These are phyloP conservation scores for Auanema freiburgensis DNA, from an alignment of 2,888 invertebrate species.

Conservation along the genomic window DNA sequence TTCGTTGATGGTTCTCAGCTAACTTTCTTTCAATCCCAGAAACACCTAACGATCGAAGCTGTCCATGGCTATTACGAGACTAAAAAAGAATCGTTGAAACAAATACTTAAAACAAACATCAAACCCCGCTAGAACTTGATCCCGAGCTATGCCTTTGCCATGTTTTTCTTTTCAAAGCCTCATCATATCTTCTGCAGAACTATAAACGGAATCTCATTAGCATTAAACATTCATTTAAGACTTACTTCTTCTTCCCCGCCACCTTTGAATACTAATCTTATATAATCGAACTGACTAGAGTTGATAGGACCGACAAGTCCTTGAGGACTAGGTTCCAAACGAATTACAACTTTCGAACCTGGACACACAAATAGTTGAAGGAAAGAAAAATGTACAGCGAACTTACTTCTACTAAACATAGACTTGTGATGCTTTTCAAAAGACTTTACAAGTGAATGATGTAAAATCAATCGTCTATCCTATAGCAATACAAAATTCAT, in stretches of 20 bases:
- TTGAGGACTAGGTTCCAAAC: constrained; percentile 33
- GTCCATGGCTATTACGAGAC: constrained; percentile 45
- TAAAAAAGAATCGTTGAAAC: constrained; percentile 14
- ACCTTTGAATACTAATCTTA: constrained; percentile 53
- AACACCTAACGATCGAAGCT: constrained; percentile 74
- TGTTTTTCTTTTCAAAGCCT: constrained; percentile 55
- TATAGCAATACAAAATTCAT: constrained; percentile 20
- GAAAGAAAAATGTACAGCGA: background rate
- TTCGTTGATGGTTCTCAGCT: constrained; percentile 85
- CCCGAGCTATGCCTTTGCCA: constrained; percentile 61
- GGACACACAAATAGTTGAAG: background rate
- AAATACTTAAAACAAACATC: constrained; percentile 12
- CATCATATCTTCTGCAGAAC: constrained; percentile 61
- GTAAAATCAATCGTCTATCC: constrained; percentile 58
- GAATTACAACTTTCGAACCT: constrained; percentile 14
- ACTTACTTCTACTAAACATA: constrained; percentile 57
- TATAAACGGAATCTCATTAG: no score
- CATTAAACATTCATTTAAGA: no score
- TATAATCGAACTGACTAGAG: constrained; percentile 36
- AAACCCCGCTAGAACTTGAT: constrained; percentile 57
- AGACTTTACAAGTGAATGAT: constrained; percentile 59
- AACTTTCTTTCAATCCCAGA: constrained; percentile 91
- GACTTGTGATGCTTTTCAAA: constrained; percentile 60
- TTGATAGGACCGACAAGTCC: constrained; percentile 54
- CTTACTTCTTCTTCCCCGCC: constrained; percentile 63